Percentiles rank a stretch among this genome's conserved stretches.
Evolutionary conservation across 2,888 invertebrate genomes (phyloP).

Genomic region (Drosophila cognata): DNA sequence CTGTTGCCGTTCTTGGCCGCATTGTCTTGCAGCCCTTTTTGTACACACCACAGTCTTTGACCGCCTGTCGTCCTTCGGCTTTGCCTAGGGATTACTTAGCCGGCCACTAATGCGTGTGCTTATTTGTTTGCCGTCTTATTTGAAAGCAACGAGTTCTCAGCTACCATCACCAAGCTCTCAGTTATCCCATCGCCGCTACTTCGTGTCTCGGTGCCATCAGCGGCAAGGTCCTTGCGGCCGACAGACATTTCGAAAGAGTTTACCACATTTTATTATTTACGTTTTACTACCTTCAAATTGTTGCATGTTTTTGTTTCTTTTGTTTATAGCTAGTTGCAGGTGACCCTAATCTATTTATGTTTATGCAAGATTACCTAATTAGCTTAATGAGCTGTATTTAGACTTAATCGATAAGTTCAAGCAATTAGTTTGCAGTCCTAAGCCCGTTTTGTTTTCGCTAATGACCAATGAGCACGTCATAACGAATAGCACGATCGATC

Average conservation of each 20-base stretch:
- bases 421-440: background rate
- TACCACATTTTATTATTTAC: conserved; percentile 71
- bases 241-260: conserved; percentile 54
- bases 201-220: conserved; percentile 66
- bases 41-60: conserved; percentile 58
- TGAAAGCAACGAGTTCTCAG: conserved; percentile 18
- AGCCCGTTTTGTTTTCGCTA: background rate
- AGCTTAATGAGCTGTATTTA: background rate
- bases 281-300: conserved; percentile 59
- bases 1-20: conserved; percentile 41
- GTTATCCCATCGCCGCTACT: conserved; percentile 34
- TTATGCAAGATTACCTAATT: background rate
- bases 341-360: conserved; percentile 7
- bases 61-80: conserved; percentile 37
- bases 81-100: conserved; percentile 76
- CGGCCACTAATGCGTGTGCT: conserved; percentile 74
- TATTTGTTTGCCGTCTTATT: conserved; percentile 69
- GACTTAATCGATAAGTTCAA: background rate
- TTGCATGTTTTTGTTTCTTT: background rate
- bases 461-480: background rate
- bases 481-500: background rate
- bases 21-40: conserved; percentile 65
- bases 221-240: conserved; percentile 43
- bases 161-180: background rate
- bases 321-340: background rate